Evolutionary conservation across 1,140 invertebrate genomes (phyloP).

Genomic region (Diachasmimorpha longicaudata): DNA sequence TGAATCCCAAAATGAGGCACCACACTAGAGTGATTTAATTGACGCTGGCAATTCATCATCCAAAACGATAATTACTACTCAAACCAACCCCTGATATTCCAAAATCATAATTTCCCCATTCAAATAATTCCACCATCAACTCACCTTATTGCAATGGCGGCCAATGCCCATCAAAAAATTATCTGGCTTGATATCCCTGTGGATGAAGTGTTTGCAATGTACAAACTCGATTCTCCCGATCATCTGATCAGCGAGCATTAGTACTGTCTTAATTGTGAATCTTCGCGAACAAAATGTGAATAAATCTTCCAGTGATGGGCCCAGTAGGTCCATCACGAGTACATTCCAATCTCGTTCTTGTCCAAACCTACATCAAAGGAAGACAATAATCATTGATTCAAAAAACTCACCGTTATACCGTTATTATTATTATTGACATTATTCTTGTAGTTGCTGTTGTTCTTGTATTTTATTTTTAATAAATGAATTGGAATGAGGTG

Average conservation of each 20-base stretch:
- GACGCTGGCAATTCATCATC: too few relatives aligned
- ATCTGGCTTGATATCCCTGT: slow-evolving; percentile 95
- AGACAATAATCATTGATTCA: background rate
- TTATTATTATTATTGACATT: too few relatives aligned
- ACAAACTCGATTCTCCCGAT: slow-evolving; percentile 91
- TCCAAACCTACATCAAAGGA: slow-evolving; percentile 72
- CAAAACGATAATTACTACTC: too few relatives aligned
- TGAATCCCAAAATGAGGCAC: too few relatives aligned
- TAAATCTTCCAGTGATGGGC: slow-evolving; percentile 94
- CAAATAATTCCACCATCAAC: too few relatives aligned
- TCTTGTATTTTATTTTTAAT: too few relatives aligned
- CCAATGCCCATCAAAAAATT: slow-evolving; percentile 99
- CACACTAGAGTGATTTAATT: too few relatives aligned
- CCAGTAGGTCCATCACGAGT: slow-evolving; percentile 95
- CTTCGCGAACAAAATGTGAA: slow-evolving; percentile 96
- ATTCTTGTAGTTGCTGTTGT: too few relatives aligned
- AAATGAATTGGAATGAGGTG: too few relatives aligned
- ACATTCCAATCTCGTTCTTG: slow-evolving; percentile 94
- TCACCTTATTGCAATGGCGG: slow-evolving; percentile 89
- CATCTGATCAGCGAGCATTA: slow-evolving; percentile 97
- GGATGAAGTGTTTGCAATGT: slow-evolving; percentile 96
- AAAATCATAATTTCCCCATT: too few relatives aligned
- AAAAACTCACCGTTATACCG: too few relatives aligned
- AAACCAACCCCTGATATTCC: too few relatives aligned
- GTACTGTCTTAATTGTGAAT: slow-evolving; percentile 97